Percentiles rank a stretch among this genome's conserved stretches.
These are phyloP conservation scores for Drosophila acutilabella DNA, from an alignment of 2,888 invertebrate genomes.

Conservation along the genomic window DNA sequence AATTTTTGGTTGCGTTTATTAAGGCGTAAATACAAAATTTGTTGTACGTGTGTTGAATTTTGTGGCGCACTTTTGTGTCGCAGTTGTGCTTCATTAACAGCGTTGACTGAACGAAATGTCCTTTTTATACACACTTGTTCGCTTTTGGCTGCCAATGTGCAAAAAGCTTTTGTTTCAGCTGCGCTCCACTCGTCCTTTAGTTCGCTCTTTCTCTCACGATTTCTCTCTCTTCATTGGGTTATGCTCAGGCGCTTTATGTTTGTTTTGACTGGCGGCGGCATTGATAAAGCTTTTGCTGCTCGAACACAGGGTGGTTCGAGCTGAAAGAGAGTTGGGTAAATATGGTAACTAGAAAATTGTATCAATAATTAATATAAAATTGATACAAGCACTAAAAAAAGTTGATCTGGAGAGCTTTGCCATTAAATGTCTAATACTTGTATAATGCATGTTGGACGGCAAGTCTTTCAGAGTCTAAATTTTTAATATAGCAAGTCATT, in stretches of 20 bases:
- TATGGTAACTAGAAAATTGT: too few relatives aligned
- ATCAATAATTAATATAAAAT: too few relatives aligned
- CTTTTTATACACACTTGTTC: conserved; percentile 84
- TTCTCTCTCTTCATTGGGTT: conserved; percentile 11
- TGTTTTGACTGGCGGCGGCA: conserved; percentile 54
- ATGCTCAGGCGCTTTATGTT: conserved; percentile 35
- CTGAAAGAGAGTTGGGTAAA: too few relatives aligned
- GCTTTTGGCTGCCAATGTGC: conserved; percentile 67
- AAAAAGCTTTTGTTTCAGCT: conserved; percentile 64
- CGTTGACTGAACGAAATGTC: conserved; percentile 78
- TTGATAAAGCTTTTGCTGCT: conserved; percentile 39
- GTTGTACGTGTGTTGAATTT: conserved; percentile 18
- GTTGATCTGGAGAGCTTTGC: too few relatives aligned
- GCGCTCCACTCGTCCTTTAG: conserved; percentile 19
- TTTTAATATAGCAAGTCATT: too few relatives aligned
- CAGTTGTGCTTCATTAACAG: conserved; percentile 71
- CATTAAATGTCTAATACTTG: too few relatives aligned
- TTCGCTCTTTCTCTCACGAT: conserved; percentile 13
- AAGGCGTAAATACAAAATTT: conserved; percentile 45
- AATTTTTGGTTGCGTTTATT: conserved; percentile 24
- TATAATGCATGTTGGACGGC: too few relatives aligned
- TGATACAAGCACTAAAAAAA: too few relatives aligned
- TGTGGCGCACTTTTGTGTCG: conserved; percentile 67
- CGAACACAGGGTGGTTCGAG: conserved; percentile 45
- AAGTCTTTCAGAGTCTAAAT: too few relatives aligned